Conservation (phyloP, 2,797 vertebrate genomes). For the Phataginus tricuspis region DNA sequence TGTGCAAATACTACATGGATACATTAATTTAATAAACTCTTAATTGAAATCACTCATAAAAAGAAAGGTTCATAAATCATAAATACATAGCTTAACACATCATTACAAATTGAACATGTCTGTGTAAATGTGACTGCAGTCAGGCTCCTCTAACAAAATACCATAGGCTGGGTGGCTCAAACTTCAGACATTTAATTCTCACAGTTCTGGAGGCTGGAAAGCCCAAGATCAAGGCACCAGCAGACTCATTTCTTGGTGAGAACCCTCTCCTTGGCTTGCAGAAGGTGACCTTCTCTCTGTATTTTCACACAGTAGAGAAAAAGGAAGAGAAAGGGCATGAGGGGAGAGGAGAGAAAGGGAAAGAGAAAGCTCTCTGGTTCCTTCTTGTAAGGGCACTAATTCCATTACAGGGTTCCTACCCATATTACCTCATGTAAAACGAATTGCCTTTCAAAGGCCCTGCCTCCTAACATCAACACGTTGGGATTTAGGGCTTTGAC, state of each 20-base stretch:
- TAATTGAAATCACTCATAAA: slow-evolving; percentile 52
- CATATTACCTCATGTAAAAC: background rate
- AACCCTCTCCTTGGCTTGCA: background rate
- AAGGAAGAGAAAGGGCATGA: no score
- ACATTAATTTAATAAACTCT: slow-evolving; percentile 46
- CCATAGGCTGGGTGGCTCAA: background rate
- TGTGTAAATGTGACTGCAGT: background rate
- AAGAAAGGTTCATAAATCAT: background rate
- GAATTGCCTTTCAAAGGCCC: background rate
- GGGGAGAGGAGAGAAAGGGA: no score
- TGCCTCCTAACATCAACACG: background rate
- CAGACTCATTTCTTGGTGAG: background rate
- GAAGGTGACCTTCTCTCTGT: background rate
- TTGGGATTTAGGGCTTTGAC: background rate
- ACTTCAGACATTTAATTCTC: background rate
- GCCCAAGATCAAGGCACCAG: background rate
- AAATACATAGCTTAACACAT: background rate
- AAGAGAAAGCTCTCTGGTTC: background rate
- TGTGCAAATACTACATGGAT: slow-evolving; percentile 18
- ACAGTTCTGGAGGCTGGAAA: background rate
- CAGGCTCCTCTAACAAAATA: background rate
- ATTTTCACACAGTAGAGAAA: background rate
- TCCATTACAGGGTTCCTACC: background rate
- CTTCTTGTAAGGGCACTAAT: background rate
- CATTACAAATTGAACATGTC: background rate